Conservation (phyloP, 2,888 invertebrate genomes). For the Agapostemon virescens region DNA sequence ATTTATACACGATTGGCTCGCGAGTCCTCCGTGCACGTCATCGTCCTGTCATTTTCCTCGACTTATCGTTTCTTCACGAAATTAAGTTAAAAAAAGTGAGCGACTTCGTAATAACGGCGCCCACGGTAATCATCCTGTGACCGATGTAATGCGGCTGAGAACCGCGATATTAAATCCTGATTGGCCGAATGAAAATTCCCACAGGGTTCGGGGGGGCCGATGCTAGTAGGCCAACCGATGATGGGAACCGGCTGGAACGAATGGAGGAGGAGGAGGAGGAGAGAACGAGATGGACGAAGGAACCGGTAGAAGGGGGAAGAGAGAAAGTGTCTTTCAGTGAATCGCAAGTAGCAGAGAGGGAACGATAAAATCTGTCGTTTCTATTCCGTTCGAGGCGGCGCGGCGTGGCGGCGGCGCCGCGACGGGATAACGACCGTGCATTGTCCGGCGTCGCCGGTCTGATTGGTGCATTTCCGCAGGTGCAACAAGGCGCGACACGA, state of each 20-base stretch:
- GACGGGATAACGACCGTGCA: constrained; percentile 60
- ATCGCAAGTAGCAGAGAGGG: constrained; percentile 50
- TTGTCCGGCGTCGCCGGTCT: constrained; percentile 54
- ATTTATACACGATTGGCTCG: neutral
- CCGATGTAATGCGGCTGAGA: constrained; percentile 9
- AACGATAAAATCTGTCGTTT: constrained; percentile 62
- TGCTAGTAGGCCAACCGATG: constrained; percentile 11
- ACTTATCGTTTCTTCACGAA: neutral
- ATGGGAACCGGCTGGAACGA: neutral
- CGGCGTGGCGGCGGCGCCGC: constrained; percentile 36
- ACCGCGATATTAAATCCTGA: constrained; percentile 33
- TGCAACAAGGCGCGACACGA: constrained; percentile 53
- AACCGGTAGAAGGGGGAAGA: neutral
- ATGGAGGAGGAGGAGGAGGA: neutral
- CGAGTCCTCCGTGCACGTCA: neutral
- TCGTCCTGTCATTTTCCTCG: neutral
- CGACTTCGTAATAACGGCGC: neutral
- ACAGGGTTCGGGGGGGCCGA: neutral
- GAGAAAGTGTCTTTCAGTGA: constrained; percentile 39
- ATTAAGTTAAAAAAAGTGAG: neutral
- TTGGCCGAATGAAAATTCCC: constrained; percentile 39
- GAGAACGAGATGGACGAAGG: neutral
- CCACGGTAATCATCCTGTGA: neutral
- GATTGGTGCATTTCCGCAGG: constrained; percentile 62
- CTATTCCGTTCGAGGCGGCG: constrained; percentile 48